These are phyloP conservation scores for Porites cylindrica DNA, from an alignment of 92 coral and sea anemone genomes.

Conservation along the genomic window DNA sequence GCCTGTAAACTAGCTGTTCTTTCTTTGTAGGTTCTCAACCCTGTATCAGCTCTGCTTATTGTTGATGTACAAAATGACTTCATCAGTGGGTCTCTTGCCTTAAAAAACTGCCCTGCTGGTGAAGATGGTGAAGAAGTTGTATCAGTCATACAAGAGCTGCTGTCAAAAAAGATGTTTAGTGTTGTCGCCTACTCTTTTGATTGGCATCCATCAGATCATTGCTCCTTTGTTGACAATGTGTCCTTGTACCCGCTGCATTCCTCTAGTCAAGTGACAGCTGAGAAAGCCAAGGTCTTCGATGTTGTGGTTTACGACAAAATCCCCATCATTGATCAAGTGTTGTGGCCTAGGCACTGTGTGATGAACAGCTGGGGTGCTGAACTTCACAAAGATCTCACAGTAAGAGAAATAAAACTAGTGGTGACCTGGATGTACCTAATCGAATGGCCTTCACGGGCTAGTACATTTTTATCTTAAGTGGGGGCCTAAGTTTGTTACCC, in stretches of 20 bases:
- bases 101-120: constrained; percentile 88
- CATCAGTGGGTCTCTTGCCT: constrained; percentile 85
- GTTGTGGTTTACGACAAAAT: constrained; percentile 75
- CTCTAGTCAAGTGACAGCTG: constrained; percentile 61
- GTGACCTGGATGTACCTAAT: background rate
- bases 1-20: too few species aligned
- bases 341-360: constrained; percentile 96
- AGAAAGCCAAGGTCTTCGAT: constrained; percentile 81
- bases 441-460: background rate
- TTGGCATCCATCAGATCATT: constrained; percentile 95
- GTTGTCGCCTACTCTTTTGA: constrained; percentile 82
- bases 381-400: constrained; percentile 86
- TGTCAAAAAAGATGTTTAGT: constrained; percentile 66
- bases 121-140: constrained; percentile 88
- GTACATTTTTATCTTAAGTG: too few species aligned
- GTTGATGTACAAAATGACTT: constrained; percentile 97
- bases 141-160: constrained; percentile 68
- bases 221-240: constrained; percentile 91
- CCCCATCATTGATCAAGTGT: constrained; percentile 64
- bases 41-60: constrained; percentile 63
- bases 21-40: constrained; percentile 35
- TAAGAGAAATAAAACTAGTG: background rate
- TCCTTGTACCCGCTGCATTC: constrained; percentile 73
- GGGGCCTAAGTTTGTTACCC: too few species aligned
- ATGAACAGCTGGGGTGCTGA: constrained; percentile 93